A percentile compares a stretch with the other conserved stretches of the same genome.
phyloP scores from a whole-genome alignment of 2,888 invertebrate genomes.

The Phortica okadai region DNA sequence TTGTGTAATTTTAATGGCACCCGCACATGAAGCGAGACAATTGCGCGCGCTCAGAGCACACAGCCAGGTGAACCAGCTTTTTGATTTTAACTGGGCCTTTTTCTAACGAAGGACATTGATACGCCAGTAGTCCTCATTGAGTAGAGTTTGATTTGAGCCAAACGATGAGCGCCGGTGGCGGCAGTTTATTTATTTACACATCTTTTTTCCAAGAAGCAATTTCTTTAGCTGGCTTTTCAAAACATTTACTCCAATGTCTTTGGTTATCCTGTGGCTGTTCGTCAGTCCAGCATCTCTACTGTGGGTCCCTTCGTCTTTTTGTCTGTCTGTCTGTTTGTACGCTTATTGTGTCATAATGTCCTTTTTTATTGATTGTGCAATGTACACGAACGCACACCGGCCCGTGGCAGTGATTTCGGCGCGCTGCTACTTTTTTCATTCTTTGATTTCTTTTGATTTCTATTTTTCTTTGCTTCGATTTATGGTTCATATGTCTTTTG shows the following conservation, averaged over 20 bases:
- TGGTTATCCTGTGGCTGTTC: conserved; percentile 41
- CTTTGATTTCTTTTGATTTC: conserved; percentile 39
- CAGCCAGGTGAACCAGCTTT: conserved; percentile 74
- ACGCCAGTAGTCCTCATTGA: conserved; percentile 45
- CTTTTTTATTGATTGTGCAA: conserved; percentile 65
- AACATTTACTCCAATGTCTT: conserved; percentile 71
- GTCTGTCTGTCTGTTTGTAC: conserved; percentile 36
- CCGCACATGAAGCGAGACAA: conserved; percentile 58
- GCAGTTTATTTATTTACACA: conserved; percentile 26
- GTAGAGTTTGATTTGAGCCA: conserved; percentile 13
- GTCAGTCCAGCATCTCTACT: conserved; percentile 26
- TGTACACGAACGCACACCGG: conserved; percentile 59
- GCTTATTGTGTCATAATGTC: conserved; percentile 62
- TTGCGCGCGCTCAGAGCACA: conserved; percentile 47
- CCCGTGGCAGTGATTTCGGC: conserved; percentile 73
- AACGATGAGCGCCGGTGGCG: conserved; percentile 38
- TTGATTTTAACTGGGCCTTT: conserved; percentile 57
- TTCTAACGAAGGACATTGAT: conserved; percentile 71
- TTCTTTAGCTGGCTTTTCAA: conserved; percentile 74
- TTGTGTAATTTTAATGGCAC: conserved; percentile 45
- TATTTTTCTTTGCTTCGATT: conserved; percentile 56
- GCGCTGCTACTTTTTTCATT: conserved; percentile 19
- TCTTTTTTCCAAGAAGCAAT: conserved; percentile 71
- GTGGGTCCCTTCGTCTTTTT: not conserved
- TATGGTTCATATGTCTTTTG: conserved; percentile 60